phyloP scores from a whole-genome alignment of 2,113 vertebrate genomes.

The Cromileptes altivelis region DNA sequence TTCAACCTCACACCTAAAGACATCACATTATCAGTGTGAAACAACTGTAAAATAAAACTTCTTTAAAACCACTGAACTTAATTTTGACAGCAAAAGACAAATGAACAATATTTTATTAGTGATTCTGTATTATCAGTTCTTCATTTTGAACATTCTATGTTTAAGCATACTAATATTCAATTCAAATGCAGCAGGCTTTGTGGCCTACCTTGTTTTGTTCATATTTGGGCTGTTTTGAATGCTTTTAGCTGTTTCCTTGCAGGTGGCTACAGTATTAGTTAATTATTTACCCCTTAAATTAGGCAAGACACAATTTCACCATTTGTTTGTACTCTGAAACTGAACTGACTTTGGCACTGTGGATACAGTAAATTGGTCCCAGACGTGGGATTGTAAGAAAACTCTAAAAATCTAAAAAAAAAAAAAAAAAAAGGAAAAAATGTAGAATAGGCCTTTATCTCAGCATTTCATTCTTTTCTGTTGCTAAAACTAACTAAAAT shows the following conservation, averaged over 20 bases:
- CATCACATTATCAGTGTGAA: not conserved
- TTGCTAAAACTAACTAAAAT: too few relatives aligned
- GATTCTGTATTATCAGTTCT: not conserved
- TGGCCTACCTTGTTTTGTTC: not conserved
- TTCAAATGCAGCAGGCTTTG: not conserved
- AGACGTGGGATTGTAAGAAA: too few relatives aligned
- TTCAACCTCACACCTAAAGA: conserved; percentile 91
- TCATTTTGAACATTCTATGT: too few relatives aligned
- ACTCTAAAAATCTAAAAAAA: too few relatives aligned
- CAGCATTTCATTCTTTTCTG: too few relatives aligned
- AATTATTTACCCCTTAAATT: not conserved
- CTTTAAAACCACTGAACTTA: not conserved
- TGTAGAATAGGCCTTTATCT: too few relatives aligned
- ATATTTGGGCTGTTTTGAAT: not conserved
- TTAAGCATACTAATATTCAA: not conserved
- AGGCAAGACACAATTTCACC: too few relatives aligned
- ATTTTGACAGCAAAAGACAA: not conserved
- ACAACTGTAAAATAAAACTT: not conserved
- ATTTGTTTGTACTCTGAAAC: not conserved
- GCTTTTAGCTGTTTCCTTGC: too few relatives aligned
- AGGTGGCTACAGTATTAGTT: not conserved
- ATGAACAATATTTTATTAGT: too few relatives aligned
- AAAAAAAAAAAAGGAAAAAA: too few relatives aligned
- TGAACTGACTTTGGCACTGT: not conserved
- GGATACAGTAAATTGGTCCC: too few relatives aligned